Evolutionary conservation across 2,797 vertebrate genomes (phyloP), one percentile per base, ranked within the genome.

Genomic region (Falco columbarius): DNA sequence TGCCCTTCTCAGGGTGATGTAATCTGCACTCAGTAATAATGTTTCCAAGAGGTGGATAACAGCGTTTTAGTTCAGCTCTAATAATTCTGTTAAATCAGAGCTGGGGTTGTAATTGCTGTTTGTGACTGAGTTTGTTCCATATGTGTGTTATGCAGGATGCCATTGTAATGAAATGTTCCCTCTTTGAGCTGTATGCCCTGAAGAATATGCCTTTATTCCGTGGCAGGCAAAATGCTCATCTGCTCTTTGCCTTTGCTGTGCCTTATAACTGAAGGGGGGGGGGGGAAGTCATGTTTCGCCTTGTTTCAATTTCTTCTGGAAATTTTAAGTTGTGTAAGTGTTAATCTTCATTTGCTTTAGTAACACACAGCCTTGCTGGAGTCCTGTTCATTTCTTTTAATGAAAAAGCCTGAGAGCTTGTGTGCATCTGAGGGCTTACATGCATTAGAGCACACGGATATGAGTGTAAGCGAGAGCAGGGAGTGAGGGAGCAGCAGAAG

Each of bases 21-120:
- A 94, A 97, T 94, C 61, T 26, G 7, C 68, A 34, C 82, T 93
- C 91, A 55, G 82, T 67, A 89, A 80, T 86, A 95, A 89, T 19
- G 16, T 76, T 87, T 92, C 89, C n/a, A 12, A 86, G 92, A 95
- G 93, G 80, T 68, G 71, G 83, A 87, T 85, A 95, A 68, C 94
- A 88, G 72, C 76, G n/a, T 91, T 96, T 97, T 95, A 96, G 66
- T 96, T 97, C 93, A 96, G 93, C 79, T 95, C 89, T 94, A 97
- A 91, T 96, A 96, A 97, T 95, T 97, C 95, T 91, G 67, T 95
- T 97, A 90, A 97, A 73, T 88, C 76, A 44, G 90, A 89, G 62
- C 88, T 12, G 68, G 42, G 34, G 26, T 70, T 93, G 76, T 95
- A 91, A 90, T 73, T 90, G 84, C 86, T 58, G 51, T 89, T 95